Evolutionary conservation across 2,797 vertebrate species (phyloP).

Genomic region (Premnoplex brunnescens): DNA sequence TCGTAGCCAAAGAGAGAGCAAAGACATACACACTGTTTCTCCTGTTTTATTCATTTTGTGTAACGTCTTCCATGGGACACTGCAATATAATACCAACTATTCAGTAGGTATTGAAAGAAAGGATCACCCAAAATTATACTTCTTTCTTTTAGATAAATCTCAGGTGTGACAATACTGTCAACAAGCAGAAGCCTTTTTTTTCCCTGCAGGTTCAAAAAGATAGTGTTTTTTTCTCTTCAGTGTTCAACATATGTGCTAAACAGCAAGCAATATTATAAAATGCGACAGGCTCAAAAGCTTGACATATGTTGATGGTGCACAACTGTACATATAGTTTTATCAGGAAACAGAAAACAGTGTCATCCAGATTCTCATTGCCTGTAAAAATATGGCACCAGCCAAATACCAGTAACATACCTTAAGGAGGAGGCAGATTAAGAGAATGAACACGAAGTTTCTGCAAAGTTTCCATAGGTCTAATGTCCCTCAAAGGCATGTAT

Average conservation of each 20-base stretch:
- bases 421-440: background rate
- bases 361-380: background rate
- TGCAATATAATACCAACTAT: background rate
- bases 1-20: background rate
- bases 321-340: background rate
- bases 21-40: background rate
- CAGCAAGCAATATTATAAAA: background rate
- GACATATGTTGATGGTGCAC: background rate
- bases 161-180: background rate
- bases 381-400: background rate
- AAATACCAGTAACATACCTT: background rate
- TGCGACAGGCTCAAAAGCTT: background rate
- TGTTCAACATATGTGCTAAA: background rate
- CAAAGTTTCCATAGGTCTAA: background rate
- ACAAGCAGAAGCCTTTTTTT: background rate
- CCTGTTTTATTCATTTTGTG: rapidly evolving
- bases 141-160: background rate
- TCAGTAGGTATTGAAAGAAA: background rate
- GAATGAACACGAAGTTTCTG: background rate
- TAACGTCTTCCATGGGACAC: background rate
- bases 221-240: background rate
- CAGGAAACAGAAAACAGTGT: background rate
- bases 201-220: background rate
- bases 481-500: background rate
- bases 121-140: background rate